Evolutionary conservation across 2,797 vertebrate species (phyloP).

Genomic region (Pterois miles): DNA sequence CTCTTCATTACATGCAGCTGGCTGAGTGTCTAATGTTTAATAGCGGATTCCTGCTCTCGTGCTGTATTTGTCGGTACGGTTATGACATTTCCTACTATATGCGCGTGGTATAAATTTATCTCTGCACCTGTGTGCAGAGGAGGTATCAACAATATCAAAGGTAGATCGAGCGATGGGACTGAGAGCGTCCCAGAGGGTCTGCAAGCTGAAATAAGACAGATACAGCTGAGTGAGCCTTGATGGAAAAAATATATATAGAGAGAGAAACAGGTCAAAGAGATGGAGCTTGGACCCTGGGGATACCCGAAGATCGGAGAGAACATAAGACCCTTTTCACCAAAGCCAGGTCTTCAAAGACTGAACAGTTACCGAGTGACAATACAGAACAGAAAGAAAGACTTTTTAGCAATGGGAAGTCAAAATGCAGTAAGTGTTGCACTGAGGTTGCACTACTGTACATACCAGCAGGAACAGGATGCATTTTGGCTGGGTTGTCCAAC

Average conservation of each 20-base stretch:
- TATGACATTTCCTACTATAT: slow-evolving; percentile 22
- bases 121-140: slow-evolving; percentile 37
- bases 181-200: slow-evolving; percentile 57
- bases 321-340: slow-evolving; percentile 49
- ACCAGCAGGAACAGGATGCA: background rate
- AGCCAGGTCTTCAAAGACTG: slow-evolving; percentile 35
- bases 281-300: slow-evolving; percentile 61
- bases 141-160: slow-evolving; percentile 66
- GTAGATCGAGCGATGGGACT: slow-evolving; percentile 40
- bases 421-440: slow-evolving; percentile 3
- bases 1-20: background rate
- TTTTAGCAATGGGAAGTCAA: slow-evolving; percentile 31
- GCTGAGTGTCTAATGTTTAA: slow-evolving; percentile 14
- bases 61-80: slow-evolving; percentile 2
- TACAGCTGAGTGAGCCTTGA: slow-evolving; percentile 72
- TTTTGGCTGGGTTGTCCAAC: background rate
- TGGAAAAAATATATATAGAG: slow-evolving; percentile 42
- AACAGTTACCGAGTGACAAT: slow-evolving; percentile 32
- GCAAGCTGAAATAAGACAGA: slow-evolving; percentile 69
- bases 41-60: slow-evolving; percentile 5
- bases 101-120: slow-evolving; percentile 38
- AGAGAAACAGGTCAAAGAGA: slow-evolving; percentile 61
- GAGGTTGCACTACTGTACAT: background rate
- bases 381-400: slow-evolving; percentile 12
- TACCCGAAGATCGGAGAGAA: slow-evolving; percentile 43